Evolutionary conservation across 2,113 vertebrate genomes (phyloP).

Genomic region (Phaetusa simplex): DNA sequence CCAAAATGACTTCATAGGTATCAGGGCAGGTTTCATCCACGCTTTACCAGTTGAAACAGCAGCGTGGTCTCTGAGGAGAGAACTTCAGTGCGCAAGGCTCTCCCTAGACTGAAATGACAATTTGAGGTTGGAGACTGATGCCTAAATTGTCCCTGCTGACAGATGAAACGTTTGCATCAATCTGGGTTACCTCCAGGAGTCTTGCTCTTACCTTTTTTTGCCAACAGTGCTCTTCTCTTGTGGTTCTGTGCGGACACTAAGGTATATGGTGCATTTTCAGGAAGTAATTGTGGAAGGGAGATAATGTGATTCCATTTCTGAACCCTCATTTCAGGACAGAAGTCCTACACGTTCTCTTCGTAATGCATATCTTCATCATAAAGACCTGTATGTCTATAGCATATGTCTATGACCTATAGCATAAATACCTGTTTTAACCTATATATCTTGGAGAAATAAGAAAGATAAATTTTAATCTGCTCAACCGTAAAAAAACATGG

Average conservation of each 20-base stretch:
- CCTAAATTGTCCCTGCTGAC: not conserved
- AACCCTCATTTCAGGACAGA: not conserved
- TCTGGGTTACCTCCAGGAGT: not conserved
- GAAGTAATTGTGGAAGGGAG: not conserved
- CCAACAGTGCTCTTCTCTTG: not conserved
- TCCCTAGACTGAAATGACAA: not conserved
- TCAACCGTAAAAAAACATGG: not conserved
- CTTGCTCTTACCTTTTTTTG: not conserved
- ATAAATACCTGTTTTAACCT: not conserved
- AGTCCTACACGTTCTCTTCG: not conserved
- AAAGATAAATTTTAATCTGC: not conserved
- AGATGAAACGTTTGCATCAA: not conserved
- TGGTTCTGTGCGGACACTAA: not conserved
- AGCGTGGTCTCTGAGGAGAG: not conserved
- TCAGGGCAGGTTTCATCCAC: not conserved
- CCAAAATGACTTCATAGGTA: not conserved
- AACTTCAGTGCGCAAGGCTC: not conserved
- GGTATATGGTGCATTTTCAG: not conserved
- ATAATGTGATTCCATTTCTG: not conserved
- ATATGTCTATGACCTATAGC: not conserved
- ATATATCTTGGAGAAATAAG: not conserved
- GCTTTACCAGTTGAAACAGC: not conserved
- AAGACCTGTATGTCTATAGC: not conserved
- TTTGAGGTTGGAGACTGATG: not conserved
- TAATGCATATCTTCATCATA: not conserved